Base-by-base conservation (phyloP, 2,113 vertebrate species). In the Ardeotis arabs region DNA sequence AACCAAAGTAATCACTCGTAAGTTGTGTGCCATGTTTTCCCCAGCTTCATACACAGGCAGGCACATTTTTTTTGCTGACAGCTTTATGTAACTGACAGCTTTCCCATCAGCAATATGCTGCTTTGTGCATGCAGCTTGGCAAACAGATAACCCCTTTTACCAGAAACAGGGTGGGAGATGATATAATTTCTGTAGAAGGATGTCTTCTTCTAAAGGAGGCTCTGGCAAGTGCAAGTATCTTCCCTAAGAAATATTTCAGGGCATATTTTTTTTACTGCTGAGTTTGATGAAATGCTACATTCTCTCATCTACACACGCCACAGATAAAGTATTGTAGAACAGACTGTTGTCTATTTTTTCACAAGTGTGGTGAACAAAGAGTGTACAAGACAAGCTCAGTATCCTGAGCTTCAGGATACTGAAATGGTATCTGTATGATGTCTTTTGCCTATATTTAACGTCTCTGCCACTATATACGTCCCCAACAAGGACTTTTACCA, bases 321-420 rank as follows among this genome's bases (percentile, higher is more conserved):
- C 3, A 39, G 18, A 17, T 4, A 6, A 82, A 72, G 0, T 4
- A 10, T 2, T 35, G 27, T 1, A 52, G 9, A 52, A 39, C 17
- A 29, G 11, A 9, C 10, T 33, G 23, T 16, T 17, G 25, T 31
- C 10, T 44, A 44, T 44, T 44, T 73, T 76, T 59, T 79, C 45
- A 39, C 47, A 79, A 44, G 4, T 21, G 35, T 37, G 35, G 37
- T 59, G 76, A 67, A n/a, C 2, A 3, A 39, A 74, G 16, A 22
- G 1, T 27, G 37, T 47, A 29, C 10, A 33, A 70, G 29, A 69
- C 14, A 58, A 68, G 14, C 11, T 64, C 45, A 15, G 10, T 19
- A 3, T 37, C 9, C 21, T 4, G 0, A 20, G 9, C 12, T 77
- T 59, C n/a, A 45, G 24, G 22, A 27, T 33, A 12, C 25, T 53